Base-by-base conservation (phyloP, 2,113 vertebrate genomes). In the Lampris incognitus region DNA sequence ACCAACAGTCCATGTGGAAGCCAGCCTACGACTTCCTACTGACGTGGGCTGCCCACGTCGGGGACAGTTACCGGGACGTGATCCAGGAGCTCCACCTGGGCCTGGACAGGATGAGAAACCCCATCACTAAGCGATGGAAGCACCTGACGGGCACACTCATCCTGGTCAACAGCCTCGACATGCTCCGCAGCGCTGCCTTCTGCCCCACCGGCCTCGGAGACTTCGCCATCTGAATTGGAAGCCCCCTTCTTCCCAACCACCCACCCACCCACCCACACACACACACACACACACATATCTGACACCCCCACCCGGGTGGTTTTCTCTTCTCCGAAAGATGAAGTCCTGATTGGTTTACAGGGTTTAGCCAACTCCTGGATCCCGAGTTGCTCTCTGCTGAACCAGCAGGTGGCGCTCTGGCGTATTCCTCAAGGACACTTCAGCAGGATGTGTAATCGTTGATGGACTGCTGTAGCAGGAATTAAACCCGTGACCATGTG, bases 101-200 rank as follows among this genome's bases (percentile, higher is more conserved):
- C 58, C 93, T 99, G 88, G 98, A 99, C 92, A 96, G 90, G 85
- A 99, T 99, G 98, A 97, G 97, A 82, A 98, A 94, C 87, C 98
- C 98, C 79, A 97, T 99, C 91, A 99, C 97, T 68, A 97, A 95
- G 66, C 95, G 95, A 72, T 99, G 98, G 98, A 98, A 96, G 63
- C 98, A 99, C 91, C 95, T 99, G 74, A 98, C 97, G 0, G 98
- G 98, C 64, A 94, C 97, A 0, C 92, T 99, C 4, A 96, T 99
- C 85, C 95, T 99, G 0, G 97, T 99, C 74, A 97, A 99, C 92
- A 95, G 96, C 40, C 88, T 99, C 81, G 98, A 99, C 79, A 85
- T 94, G 6, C 94, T 99, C 37, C 89, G 97, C n/a, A 94, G 96
- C 1, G 93, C 96, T 0, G 97, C 97, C 84, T 99, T 99, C 91